These are phyloP conservation scores for Chaunax sp. DNA, from an alignment of 2,797 vertebrate species.

Conservation along the genomic window DNA sequence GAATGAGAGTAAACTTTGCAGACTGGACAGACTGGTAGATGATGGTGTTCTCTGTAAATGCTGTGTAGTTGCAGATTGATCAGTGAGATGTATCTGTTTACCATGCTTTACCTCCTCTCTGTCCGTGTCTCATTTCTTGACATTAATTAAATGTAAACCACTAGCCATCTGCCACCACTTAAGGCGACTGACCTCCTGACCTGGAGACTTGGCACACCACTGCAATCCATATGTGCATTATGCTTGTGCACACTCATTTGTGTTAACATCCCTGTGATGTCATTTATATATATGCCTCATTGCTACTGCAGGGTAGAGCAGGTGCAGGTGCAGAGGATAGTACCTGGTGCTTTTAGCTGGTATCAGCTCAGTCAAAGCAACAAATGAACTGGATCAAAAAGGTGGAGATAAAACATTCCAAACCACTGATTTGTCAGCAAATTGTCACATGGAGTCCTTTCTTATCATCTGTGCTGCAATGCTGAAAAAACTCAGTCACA, in stretches of 20 bases:
- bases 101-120: not conserved
- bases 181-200: constrained; percentile 50
- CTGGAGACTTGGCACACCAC: constrained; percentile 17
- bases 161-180: constrained; percentile 60
- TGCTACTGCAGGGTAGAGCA: too few relatives aligned
- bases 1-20: constrained; percentile 24
- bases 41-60: constrained; percentile 49
- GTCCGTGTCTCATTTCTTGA: constrained; percentile 26
- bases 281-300: not conserved
- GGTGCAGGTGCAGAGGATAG: not conserved
- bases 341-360: not conserved
- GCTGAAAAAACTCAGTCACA: too few relatives aligned
- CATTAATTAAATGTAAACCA: constrained; percentile 68
- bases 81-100: constrained; percentile 2
- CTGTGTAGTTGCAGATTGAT: constrained; percentile 47
- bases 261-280: not conserved
- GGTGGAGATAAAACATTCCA: not conserved
- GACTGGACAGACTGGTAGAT: constrained; percentile 42
- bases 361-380: too few relatives aligned
- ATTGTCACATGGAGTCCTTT: too few relatives aligned
- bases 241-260: not conserved
- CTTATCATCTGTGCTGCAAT: too few relatives aligned
- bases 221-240: constrained; percentile 4
- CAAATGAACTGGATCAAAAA: too few relatives aligned
- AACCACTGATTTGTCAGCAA: not conserved